Evolutionary conservation across 92 coral and sea anemone genomes (phyloP), one percentile per base, ranked within the genome.

Genomic region (Porites divaricata): DNA sequence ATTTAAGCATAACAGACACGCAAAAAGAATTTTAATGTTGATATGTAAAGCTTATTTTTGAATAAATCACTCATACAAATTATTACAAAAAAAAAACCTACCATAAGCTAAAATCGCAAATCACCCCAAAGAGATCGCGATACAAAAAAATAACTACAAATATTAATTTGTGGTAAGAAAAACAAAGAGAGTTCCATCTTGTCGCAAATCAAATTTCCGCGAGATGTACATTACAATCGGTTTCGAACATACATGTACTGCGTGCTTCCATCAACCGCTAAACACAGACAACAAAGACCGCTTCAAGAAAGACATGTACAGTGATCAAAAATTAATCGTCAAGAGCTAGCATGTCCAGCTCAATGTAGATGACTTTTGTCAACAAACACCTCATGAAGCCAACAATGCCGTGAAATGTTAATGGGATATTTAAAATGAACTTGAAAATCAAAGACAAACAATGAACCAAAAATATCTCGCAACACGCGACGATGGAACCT

Each of bases 381-480:
- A 72, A 82, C 79, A 73, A 82, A 82, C 67, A 63, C 67, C 21
- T 20, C 49, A 10, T 22, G 77, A 68, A 53, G 77, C 76, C 61
- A 73, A 72, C 69, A 70, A 56, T 71, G n/a, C 78, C 9, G 70
- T 49, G 69, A 70, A 71, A 56, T 72, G 86, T 49, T 82, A 82
- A 82, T 82, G 63, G 41, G 20, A 63, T 72, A 72, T 72, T 82
- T 48, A 72, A 82, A 72, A 48, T 71, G 70, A 82, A 62, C 78
- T 62, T 48, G 69, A 71, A 71, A 72, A 48, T 82, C 78, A 63
- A 72, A 80, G 72, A 41, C 75, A 80, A 80, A 80, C 85, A 80
- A 80, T 20, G 52, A 16, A 11, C 86, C 79, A 82, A 82, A 82
- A 82, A 82, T 72, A 82, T 82, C 86, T 72, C 25, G 2, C 51